phyloP scores from a whole-genome alignment of 2,113 vertebrate species.

The Choloepus hoffmanni region DNA sequence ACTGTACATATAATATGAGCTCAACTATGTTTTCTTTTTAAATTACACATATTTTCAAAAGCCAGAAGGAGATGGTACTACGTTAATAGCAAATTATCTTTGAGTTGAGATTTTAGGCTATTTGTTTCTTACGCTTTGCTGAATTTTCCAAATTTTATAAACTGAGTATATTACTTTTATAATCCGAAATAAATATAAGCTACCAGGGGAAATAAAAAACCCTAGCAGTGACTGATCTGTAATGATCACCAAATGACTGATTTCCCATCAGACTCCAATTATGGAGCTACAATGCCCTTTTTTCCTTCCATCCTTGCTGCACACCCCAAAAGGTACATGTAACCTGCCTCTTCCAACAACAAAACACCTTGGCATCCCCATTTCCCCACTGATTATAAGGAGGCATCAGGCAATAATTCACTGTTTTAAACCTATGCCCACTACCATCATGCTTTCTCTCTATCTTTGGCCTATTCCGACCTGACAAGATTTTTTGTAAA shows the following conservation, averaged over 20 bases:
- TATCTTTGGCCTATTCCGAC: background rate
- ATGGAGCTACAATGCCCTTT: background rate
- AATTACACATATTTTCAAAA: background rate
- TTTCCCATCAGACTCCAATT: background rate
- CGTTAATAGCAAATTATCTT: background rate
- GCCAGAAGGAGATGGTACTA: background rate
- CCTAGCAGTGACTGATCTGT: background rate
- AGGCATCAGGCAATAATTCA: no score
- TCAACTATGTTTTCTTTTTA: constrained; percentile 13
- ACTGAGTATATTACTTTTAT: constrained; percentile 10
- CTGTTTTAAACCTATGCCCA: background rate
- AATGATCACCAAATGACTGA: background rate
- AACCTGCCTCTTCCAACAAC: background rate
- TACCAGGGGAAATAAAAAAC: background rate
- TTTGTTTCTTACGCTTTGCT: constrained; percentile 34
- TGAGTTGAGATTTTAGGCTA: background rate
- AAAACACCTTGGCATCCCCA: background rate
- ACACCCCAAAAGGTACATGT: background rate
- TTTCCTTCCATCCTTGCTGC: background rate
- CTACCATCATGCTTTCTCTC: background rate
- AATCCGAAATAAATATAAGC: constrained; percentile 40
- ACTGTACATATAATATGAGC: background rate
- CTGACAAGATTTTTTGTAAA: constrained; percentile 8
- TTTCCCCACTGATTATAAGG: background rate
- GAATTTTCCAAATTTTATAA: background rate